Conservation (phyloP, 2,113 vertebrate species). For the Cnemophilus loriae region DNA sequence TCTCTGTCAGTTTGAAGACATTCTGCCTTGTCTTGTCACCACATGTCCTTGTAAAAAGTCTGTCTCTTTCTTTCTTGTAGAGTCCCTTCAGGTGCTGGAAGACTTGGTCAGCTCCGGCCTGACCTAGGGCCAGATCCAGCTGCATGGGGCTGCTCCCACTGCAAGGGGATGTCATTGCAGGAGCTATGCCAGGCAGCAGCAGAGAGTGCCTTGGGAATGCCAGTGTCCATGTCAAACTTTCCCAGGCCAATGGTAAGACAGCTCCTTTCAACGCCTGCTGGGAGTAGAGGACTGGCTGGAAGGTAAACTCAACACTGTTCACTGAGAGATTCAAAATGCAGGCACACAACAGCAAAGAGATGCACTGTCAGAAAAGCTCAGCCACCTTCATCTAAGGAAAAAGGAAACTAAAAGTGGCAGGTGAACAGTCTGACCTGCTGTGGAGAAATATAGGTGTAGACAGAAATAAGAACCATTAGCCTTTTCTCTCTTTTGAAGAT, state of each 20-base stretch:
- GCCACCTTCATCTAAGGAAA: neutral
- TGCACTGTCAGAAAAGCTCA: neutral
- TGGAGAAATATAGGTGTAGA: neutral
- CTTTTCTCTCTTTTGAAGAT: neutral
- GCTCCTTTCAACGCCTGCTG: neutral
- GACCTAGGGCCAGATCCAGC: neutral
- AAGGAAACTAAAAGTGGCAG: neutral
- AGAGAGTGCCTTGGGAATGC: neutral
- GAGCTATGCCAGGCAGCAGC: neutral
- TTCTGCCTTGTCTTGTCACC: neutral
- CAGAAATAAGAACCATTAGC: neutral
- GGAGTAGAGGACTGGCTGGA: neutral
- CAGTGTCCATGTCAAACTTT: accelerated
- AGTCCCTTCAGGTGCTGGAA: neutral
- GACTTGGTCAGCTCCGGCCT: neutral
- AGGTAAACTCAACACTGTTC: neutral
- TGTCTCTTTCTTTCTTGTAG: neutral
- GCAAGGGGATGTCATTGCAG: neutral
- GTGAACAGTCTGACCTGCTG: neutral
- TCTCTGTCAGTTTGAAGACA: neutral
- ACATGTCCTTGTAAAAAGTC: neutral
- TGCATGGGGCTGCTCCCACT: neutral
- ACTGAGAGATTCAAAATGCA: neutral
- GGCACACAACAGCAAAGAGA: neutral
- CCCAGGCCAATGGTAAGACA: neutral